These are phyloP conservation scores for Microtus richardsoni DNA, from an alignment of 2,113 vertebrate species.

Conservation along the genomic window DNA sequence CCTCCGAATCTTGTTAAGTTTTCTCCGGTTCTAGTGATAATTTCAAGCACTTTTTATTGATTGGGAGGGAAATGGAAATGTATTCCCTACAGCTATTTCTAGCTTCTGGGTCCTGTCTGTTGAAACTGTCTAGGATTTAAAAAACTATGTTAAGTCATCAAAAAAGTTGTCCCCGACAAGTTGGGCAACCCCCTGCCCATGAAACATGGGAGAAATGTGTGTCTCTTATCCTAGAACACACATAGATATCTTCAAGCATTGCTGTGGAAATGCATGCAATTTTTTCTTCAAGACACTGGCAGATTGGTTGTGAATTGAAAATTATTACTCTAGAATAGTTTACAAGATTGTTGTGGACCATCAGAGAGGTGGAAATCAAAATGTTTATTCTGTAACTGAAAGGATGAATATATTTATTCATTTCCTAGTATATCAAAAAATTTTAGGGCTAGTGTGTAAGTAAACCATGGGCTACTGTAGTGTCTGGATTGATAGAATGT, in stretches of 20 bases:
- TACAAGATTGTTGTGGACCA: neutral
- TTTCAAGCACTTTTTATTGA: neutral
- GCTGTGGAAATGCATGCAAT: neutral
- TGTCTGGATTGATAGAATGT: neutral
- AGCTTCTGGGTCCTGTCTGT: neutral
- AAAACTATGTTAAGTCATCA: neutral
- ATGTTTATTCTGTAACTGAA: constrained; percentile 25
- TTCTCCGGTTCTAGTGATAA: neutral
- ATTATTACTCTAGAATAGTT: constrained; percentile 29
- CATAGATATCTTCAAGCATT: neutral
- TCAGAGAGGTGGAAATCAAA: neutral
- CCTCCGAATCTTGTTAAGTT: neutral
- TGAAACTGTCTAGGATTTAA: neutral
- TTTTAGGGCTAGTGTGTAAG: neutral
- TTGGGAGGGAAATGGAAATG: neutral
- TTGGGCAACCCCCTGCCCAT: neutral
- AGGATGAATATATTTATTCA: constrained; percentile 8
- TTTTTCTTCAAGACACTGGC: neutral
- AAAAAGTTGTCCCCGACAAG: neutral
- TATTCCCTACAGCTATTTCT: neutral
- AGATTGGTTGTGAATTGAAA: neutral
- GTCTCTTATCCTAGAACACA: neutral
- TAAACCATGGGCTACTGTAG: neutral
- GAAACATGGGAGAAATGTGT: neutral
- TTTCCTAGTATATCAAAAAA: neutral